phyloP scores from a whole-genome alignment of 2,113 vertebrate genomes.

The Anarrhichthys ocellatus region DNA sequence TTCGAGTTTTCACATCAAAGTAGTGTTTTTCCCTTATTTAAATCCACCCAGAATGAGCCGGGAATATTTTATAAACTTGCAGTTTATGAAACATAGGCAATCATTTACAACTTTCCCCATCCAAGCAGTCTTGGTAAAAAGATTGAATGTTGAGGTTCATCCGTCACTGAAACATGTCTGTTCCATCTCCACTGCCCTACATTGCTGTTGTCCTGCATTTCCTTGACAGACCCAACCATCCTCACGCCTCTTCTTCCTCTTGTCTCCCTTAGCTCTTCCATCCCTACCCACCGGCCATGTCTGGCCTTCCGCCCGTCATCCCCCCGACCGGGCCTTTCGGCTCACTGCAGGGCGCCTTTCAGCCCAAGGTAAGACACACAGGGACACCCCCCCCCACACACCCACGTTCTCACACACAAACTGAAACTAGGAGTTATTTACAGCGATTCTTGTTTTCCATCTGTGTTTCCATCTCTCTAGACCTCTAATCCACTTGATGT shows the following conservation, averaged over 20 bases:
- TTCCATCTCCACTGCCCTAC: background rate
- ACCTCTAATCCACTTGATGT: conserved; percentile 97
- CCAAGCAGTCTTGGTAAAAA: background rate
- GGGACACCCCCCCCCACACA: background rate
- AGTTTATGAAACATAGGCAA: conserved; percentile 38
- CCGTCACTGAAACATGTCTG: background rate
- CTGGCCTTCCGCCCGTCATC: conserved; percentile 96
- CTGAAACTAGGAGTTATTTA: conserved; percentile 8
- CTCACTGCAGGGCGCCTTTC: conserved; percentile 98
- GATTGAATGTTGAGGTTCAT: conserved; percentile 7
- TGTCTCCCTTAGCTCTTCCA: conserved; percentile 92
- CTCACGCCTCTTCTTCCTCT: conserved; percentile 39
- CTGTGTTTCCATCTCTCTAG: conserved; percentile 79
- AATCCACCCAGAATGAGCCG: conserved; percentile 33
- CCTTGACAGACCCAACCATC: background rate
- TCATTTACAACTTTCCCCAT: conserved; percentile 21
- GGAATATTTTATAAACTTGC: conserved; percentile 24
- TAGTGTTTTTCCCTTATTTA: conserved; percentile 29
- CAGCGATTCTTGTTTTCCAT: conserved; percentile 36
- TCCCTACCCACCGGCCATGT: conserved; percentile 95
- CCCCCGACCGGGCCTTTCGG: conserved; percentile 95
- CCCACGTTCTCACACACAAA: conserved; percentile 1
- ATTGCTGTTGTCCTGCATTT: conserved; percentile 5
- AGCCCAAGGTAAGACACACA: conserved; percentile 90
- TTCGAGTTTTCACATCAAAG: conserved; percentile 63